These are phyloP conservation scores for Oreohelix idahoensis DNA, from an alignment of 1,140 invertebrate genomes.

Conservation along the genomic window DNA sequence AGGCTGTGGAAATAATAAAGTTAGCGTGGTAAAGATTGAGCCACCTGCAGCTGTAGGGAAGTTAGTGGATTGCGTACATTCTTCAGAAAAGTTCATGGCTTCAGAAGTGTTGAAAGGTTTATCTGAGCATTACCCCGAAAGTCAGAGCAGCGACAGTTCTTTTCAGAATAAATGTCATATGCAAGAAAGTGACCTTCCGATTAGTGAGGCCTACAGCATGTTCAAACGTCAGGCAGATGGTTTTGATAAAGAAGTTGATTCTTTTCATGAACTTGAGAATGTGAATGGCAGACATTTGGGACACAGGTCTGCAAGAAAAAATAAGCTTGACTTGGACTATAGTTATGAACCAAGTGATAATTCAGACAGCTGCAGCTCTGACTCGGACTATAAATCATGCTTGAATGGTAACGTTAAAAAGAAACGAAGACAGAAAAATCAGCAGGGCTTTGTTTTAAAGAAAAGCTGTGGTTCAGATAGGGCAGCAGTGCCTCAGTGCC, in stretches of 20 bases:
- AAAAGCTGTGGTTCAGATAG: not conserved
- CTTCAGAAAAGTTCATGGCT: not conserved
- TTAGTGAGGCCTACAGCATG: not conserved
- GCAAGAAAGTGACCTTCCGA: not conserved
- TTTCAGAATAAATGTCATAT: not conserved
- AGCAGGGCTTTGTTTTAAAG: not conserved
- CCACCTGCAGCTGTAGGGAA: not conserved
- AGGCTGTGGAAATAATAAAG: not conserved
- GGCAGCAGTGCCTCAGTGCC: not conserved
- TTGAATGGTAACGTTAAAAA: not conserved
- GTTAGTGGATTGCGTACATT: not conserved
- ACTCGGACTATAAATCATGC: not conserved
- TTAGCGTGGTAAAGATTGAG: not conserved
- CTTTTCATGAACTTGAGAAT: not conserved
- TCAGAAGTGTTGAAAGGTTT: not conserved
- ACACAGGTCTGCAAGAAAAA: not conserved
- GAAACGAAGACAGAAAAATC: not conserved
- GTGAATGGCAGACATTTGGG: not conserved
- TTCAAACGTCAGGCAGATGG: not conserved
- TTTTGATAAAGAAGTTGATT: not conserved
- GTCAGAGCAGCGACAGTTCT: not conserved
- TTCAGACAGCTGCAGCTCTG: not conserved
- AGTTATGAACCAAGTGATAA: not conserved
- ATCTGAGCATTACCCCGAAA: not conserved
- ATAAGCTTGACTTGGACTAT: not conserved